A percentile compares a stretch with the other conserved stretches of the same genome.
Evolutionary conservation across 2,797 vertebrate species (phyloP).

Genomic region (Arnoldichthys spilopterus): DNA sequence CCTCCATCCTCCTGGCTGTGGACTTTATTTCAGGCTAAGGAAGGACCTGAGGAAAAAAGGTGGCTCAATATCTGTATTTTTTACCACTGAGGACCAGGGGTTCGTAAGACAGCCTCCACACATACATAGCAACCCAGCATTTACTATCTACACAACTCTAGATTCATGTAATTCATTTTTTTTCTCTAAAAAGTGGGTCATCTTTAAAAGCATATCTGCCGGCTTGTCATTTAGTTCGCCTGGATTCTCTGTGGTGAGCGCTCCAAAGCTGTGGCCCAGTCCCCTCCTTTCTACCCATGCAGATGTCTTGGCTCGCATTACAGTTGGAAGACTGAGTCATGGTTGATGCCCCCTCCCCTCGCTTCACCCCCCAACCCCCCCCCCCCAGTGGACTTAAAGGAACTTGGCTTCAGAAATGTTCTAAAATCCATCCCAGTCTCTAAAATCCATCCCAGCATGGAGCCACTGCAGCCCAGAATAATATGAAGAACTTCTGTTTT

Average conservation of each 20-base stretch:
- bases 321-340: slow-evolving; percentile 70
- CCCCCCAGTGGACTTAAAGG: slow-evolving; percentile 70
- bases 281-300: slow-evolving; percentile 66
- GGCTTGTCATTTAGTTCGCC: slow-evolving; percentile 29
- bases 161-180: neutral
- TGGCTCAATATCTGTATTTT: slow-evolving; percentile 51
- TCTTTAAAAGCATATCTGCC: slow-evolving; percentile 26
- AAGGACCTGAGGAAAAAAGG: slow-evolving; percentile 38
- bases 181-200: slow-evolving; percentile 42
- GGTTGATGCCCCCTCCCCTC: slow-evolving; percentile 39
- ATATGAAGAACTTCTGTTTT: slow-evolving; percentile 68
- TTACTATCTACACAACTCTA: neutral
- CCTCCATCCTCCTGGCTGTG: slow-evolving; percentile 69
- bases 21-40: slow-evolving; percentile 67
- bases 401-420: slow-evolving; percentile 71
- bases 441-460: slow-evolving; percentile 71
- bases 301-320: slow-evolving; percentile 80
- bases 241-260: slow-evolving; percentile 32
- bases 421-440: slow-evolving; percentile 73
- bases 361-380: slow-evolving; percentile 50
- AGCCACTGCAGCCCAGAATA: slow-evolving; percentile 69
- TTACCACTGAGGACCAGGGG: slow-evolving; percentile 39
- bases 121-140: slow-evolving; percentile 6
- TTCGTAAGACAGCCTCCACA: slow-evolving; percentile 1
- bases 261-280: slow-evolving; percentile 43